Conservation (phyloP, 2,113 vertebrate species). For the Naja naja region DNA sequence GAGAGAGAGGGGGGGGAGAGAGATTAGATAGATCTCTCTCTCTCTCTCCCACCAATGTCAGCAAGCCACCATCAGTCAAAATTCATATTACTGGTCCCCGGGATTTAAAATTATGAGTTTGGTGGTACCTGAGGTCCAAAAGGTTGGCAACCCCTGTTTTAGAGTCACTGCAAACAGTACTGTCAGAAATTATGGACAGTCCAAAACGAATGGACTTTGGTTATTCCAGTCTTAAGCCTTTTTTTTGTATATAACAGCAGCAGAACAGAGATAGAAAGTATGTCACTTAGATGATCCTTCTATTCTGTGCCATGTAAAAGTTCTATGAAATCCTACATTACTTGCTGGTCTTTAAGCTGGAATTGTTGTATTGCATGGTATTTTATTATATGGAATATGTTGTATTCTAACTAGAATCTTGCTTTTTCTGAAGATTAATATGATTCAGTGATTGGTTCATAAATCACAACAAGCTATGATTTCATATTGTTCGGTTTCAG, state of each 20-base stretch:
- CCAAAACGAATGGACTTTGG: not conserved
- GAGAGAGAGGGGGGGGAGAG: too few species aligned
- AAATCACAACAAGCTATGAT: not conserved
- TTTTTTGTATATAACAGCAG: not conserved
- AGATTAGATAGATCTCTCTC: too few species aligned
- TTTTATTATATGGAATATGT: not conserved
- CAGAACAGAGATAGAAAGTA: not conserved
- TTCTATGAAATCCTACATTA: not conserved
- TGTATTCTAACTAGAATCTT: not conserved
- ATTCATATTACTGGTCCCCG: too few species aligned
- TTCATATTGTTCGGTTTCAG: not conserved
- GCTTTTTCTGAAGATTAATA: not conserved
- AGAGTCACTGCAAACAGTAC: not conserved
- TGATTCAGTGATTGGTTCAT: not conserved
- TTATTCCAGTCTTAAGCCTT: not conserved
- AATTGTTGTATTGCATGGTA: too few species aligned
- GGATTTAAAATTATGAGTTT: too few species aligned
- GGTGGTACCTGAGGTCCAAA: too few species aligned
- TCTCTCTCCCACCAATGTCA: too few species aligned
- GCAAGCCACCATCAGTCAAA: too few species aligned
- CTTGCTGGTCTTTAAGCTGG: not conserved
- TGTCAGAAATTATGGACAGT: not conserved
- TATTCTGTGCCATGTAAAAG: not conserved
- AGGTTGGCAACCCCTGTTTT: not conserved
- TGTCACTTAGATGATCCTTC: not conserved